Evolutionary conservation across 2,797 vertebrate species (phyloP).

Genomic region (Arnoldichthys spilopterus): DNA sequence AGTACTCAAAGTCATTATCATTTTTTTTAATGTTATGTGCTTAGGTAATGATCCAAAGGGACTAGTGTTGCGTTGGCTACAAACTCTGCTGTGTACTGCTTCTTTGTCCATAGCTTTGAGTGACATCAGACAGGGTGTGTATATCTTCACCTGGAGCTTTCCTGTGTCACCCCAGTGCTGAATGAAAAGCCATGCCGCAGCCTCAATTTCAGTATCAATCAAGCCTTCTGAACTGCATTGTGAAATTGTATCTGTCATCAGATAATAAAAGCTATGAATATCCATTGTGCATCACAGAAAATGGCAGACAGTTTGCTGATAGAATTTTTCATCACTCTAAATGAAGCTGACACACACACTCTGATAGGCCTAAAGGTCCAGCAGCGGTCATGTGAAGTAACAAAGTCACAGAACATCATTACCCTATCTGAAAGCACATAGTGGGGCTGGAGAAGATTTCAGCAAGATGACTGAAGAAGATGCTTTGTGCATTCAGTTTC

Average conservation of each 20-base stretch:
- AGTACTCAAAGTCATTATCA: no score
- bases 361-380: constrained; percentile 4
- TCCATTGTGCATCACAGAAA: constrained; percentile 22
- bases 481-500: background rate
- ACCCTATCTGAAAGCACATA: constrained; percentile 1
- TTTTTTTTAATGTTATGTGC: no score
- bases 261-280: constrained; percentile 30
- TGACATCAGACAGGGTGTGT: background rate
- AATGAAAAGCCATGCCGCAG: background rate
- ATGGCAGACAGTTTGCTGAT: constrained; percentile 32
- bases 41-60: background rate
- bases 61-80: background rate
- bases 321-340: constrained; percentile 47
- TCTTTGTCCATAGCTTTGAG: background rate
- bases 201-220: constrained; percentile 1
- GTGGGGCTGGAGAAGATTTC: constrained; percentile 6
- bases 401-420: constrained; percentile 10
- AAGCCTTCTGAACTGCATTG: background rate
- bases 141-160: background rate
- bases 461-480: background rate
- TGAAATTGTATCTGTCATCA: constrained; percentile 39
- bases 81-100: background rate
- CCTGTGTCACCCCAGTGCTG: background rate
- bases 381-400: background rate
- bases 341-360: constrained; percentile 37